These are phyloP conservation scores for Parazoanthus darwini DNA, from an alignment of 92 coral and sea anemone genomes.

Conservation along the genomic window DNA sequence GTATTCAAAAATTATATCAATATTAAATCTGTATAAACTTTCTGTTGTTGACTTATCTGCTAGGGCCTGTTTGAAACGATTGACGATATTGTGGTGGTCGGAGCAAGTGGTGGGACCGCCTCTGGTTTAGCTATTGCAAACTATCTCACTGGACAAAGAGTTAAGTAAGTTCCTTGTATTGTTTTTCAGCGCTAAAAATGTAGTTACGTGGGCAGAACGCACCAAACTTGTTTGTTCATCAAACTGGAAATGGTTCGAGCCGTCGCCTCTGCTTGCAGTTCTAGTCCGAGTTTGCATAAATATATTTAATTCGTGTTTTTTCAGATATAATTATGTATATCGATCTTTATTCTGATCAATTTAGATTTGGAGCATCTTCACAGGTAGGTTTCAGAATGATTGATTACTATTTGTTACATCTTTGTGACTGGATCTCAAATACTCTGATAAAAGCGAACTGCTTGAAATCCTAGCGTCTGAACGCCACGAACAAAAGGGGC, in stretches of 20 bases:
- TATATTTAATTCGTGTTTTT: no score
- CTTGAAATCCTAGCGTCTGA: no score
- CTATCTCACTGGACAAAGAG: slow-evolving; percentile 38
- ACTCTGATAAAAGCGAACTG: no score
- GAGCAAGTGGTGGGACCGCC: slow-evolving; percentile 43
- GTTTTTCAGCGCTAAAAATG: not conserved
- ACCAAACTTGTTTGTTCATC: not conserved
- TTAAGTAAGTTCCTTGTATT: slow-evolving; percentile 29
- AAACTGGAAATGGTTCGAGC: not conserved
- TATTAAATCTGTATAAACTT: no score
- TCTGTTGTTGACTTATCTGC: not conserved
- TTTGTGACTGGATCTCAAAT: no score
- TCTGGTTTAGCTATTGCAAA: slow-evolving; percentile 46
- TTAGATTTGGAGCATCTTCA: not conserved
- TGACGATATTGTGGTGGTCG: slow-evolving; percentile 45
- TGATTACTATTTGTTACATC: no score
- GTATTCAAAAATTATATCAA: no score
- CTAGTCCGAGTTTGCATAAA: not conserved
- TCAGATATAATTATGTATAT: no score
- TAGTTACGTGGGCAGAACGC: not conserved
- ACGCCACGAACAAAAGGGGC: no score
- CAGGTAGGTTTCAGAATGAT: no score
- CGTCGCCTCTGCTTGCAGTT: not conserved
- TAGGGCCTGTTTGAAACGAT: slow-evolving; percentile 29
- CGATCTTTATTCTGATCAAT: not conserved